Percentiles rank a stretch among this genome's conserved stretches.
These are phyloP conservation scores for Chrysolina oricalcia DNA, from an alignment of 2,888 invertebrate genomes.

Conservation along the genomic window DNA sequence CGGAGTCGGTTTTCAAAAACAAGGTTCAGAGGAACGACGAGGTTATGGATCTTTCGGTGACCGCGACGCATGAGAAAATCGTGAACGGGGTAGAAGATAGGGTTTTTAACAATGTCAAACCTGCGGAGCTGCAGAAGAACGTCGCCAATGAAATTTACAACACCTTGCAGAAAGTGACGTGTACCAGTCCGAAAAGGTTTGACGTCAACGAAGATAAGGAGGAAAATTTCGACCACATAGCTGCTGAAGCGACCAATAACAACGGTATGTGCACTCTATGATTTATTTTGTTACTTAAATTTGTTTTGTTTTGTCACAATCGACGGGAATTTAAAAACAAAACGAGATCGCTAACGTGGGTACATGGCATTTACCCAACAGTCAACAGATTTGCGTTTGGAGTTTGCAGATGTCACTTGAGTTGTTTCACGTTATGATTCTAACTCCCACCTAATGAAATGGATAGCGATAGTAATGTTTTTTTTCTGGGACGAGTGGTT, in stretches of 20 bases:
- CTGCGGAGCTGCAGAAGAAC: conserved; percentile 34
- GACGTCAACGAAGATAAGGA: conserved; percentile 42
- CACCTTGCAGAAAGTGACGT: conserved; percentile 32
- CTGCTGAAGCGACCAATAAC: conserved; percentile 35
- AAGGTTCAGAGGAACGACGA: conserved; percentile 66
- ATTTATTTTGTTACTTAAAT: neutral
- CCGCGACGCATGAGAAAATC: conserved; percentile 44
- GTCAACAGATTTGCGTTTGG: no score
- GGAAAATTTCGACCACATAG: conserved; percentile 27
- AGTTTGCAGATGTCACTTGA: no score
- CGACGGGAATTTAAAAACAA: no score
- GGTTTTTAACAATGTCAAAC: conserved; percentile 23
- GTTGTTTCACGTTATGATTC: no score
- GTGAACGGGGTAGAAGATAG: conserved; percentile 35
- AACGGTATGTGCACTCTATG: conserved; percentile 8
- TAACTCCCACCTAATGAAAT: no score
- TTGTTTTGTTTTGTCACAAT: neutral
- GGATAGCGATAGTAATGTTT: no score
- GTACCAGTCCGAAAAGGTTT: conserved; percentile 22
- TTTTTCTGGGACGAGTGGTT: no score
- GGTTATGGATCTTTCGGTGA: conserved; percentile 68
- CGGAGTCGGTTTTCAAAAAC: conserved; percentile 45
- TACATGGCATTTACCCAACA: no score
- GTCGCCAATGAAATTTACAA: conserved; percentile 45
- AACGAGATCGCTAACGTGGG: no score